These are phyloP conservation scores for Rapana venosa DNA, from an alignment of 2,888 invertebrate genomes.

Conservation along the genomic window DNA sequence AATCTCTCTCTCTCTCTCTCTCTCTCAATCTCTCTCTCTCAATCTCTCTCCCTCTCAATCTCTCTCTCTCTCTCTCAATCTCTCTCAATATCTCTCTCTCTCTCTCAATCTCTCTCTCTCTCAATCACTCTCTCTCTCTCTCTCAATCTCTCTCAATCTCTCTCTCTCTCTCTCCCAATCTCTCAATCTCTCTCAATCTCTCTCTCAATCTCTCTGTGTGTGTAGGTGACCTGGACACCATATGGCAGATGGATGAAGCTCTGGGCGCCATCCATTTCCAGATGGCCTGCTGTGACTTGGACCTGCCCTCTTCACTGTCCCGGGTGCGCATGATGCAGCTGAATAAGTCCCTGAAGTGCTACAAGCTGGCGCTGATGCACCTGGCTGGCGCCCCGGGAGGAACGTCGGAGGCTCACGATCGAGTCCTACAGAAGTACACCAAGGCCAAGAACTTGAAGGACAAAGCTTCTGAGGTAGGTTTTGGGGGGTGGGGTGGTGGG, in stretches of 20 bases:
- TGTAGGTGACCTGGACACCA: slow-evolving; percentile 61
- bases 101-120: too few species aligned
- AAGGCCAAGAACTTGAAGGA: not conserved
- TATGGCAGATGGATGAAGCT: slow-evolving; percentile 64
- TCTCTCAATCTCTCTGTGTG: too few species aligned
- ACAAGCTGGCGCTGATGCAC: slow-evolving; percentile 12
- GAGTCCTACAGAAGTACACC: slow-evolving; percentile 35
- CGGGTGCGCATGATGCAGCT: slow-evolving; percentile 18
- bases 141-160: too few species aligned
- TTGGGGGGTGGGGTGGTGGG: not conserved
- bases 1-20: too few species aligned
- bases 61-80: too few species aligned
- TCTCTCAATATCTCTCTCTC: too few species aligned
- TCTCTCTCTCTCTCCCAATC: not conserved
- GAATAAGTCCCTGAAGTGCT: slow-evolving; percentile 22
- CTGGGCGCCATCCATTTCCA: slow-evolving; percentile 60
- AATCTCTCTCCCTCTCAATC: too few species aligned
- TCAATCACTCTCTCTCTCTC: too few species aligned
- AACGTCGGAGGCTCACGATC: not conserved
- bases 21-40: too few species aligned
- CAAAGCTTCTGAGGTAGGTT: not conserved
- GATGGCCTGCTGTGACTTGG: slow-evolving; percentile 50
- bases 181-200: too few species aligned
- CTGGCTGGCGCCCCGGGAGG: not conserved
- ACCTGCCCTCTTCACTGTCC: not conserved